Percentiles rank a stretch among this genome's conserved stretches.
Conservation (phyloP, 2,888 invertebrate genomes). For the Ischnura elegans region DNA sequence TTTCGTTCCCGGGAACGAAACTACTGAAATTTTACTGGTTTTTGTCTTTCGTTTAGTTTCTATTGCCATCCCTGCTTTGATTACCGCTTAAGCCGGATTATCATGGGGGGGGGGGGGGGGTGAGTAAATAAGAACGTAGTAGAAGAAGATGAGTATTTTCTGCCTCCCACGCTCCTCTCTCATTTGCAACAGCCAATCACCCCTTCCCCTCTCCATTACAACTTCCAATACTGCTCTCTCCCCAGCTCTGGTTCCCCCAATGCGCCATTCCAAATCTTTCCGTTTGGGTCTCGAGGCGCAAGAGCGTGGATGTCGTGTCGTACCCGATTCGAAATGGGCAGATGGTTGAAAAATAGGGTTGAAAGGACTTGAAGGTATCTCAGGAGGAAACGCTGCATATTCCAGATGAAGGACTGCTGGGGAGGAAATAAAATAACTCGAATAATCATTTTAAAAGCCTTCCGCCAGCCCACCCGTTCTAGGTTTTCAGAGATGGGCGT, state of each 20-base stretch:
- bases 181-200: neutral
- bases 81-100: too few species aligned
- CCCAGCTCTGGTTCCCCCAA: neutral
- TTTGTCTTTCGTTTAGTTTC: too few species aligned
- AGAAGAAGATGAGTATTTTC: neutral
- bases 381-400: neutral
- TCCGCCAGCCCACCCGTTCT: neutral
- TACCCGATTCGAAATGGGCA: neutral
- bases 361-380: slow-evolving; percentile 7
- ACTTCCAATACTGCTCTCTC: neutral
- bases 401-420: neutral
- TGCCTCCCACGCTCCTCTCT: neutral
- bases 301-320: slow-evolving; percentile 25
- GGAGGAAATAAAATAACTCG: neutral
- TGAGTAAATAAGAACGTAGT: neutral
- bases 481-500: neutral
- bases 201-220: neutral
- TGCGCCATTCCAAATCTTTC: neutral
- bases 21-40: too few species aligned
- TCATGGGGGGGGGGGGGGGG: neutral
- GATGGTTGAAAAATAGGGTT: too few species aligned
- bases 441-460: slow-evolving; percentile 25
- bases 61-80: too few species aligned
- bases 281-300: neutral
- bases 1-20: too few species aligned